These are phyloP conservation scores for Himalopsyche phryganea DNA, from an alignment of 1,140 invertebrate species.

Conservation along the genomic window DNA sequence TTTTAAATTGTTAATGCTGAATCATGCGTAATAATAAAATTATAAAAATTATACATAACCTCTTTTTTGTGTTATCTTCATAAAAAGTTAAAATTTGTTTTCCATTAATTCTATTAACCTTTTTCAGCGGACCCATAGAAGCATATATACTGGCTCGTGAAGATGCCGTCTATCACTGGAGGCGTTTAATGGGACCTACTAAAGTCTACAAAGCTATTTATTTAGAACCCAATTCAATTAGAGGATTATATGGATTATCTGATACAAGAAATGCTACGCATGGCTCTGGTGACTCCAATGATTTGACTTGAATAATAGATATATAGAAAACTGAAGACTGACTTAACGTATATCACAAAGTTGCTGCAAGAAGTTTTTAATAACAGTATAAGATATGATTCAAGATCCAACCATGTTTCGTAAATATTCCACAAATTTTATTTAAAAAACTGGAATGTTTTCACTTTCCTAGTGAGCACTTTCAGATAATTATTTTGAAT, in stretches of 20 bases:
- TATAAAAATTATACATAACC: conserved; percentile 3
- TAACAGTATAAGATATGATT: too few relatives aligned
- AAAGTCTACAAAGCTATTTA: conserved; percentile 79
- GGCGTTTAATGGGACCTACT: conserved; percentile 81
- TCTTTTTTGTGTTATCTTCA: conserved; percentile 23
- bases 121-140: conserved; percentile 74
- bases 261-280: conserved; percentile 91
- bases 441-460: too few relatives aligned
- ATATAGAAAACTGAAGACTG: too few relatives aligned
- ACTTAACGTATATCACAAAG: too few relatives aligned
- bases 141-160: conserved; percentile 71
- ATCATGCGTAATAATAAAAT: not conserved
- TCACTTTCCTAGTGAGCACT: too few relatives aligned
- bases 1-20: conserved; percentile 4
- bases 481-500: too few relatives aligned
- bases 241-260: conserved; percentile 80
- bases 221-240: conserved; percentile 69
- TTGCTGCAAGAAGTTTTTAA: too few relatives aligned
- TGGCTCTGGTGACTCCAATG: conserved; percentile 82
- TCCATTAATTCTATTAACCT: not conserved
- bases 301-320: too few relatives aligned
- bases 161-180: conserved; percentile 77
- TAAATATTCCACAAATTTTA: too few relatives aligned
- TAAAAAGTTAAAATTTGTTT: not conserved
- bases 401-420: too few relatives aligned